A percentile compares a stretch with the other conserved stretches of the same genome.
These are phyloP conservation scores for Ichneumoninae sp. DNA, from an alignment of 2,888 invertebrate species.

Conservation along the genomic window DNA sequence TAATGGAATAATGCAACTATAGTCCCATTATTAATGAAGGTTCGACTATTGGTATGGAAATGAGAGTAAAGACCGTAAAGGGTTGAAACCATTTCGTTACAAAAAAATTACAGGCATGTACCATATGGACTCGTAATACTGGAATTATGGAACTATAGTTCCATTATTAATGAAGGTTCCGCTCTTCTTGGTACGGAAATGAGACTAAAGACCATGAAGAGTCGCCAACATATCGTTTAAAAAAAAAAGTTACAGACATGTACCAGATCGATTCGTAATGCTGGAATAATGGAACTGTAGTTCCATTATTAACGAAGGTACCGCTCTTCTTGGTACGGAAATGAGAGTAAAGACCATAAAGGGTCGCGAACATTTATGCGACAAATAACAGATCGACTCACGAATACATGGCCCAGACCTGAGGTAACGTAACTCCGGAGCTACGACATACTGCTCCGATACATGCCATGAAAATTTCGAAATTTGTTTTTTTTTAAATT, in stretches of 20 bases:
- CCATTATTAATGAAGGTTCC: background rate
- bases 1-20: too few relatives aligned
- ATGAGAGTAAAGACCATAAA: background rate
- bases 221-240: background rate
- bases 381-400: too few relatives aligned
- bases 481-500: too few relatives aligned
- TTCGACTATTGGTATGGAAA: background rate
- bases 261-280: too few relatives aligned
- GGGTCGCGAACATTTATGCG: background rate
- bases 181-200: background rate
- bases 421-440: background rate
- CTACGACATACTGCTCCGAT: too few relatives aligned
- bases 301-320: background rate
- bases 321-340: background rate
- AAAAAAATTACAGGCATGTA: too few relatives aligned
- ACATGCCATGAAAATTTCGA: too few relatives aligned
- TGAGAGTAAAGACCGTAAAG: too few relatives aligned
- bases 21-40: background rate
- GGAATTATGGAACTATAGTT: background rate
- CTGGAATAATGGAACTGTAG: background rate
- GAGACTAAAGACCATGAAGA: background rate
- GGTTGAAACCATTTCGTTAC: too few relatives aligned
- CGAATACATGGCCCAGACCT: background rate
- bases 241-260: too few relatives aligned
- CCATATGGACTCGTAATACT: too few relatives aligned